phyloP scores from a whole-genome alignment of 2,888 invertebrate genomes.

The Polydrusus cervinus region DNA sequence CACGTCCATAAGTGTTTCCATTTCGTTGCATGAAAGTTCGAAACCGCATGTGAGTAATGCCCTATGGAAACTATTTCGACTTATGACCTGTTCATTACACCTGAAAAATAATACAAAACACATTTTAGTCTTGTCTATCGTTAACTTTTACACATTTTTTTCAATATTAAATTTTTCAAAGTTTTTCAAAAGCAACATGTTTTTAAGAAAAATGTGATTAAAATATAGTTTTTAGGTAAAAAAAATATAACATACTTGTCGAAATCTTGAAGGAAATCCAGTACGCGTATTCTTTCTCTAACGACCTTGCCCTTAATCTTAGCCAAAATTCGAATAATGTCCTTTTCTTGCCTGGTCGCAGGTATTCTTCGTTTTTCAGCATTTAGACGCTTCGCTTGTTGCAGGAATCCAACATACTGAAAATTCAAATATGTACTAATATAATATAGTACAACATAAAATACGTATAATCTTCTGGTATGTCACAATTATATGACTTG shows the following conservation, averaged over 20 bases:
- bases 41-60: constrained; percentile 80
- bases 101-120: constrained; percentile 49
- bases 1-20: constrained; percentile 82
- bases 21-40: constrained; percentile 78
- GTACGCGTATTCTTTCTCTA: constrained; percentile 78
- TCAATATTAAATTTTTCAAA: neutral
- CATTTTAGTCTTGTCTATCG: neutral
- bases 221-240: no score
- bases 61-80: constrained; percentile 81
- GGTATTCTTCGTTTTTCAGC: constrained; percentile 63
- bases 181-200: no score
- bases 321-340: constrained; percentile 82
- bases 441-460: no score
- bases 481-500: no score
- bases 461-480: no score
- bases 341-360: constrained; percentile 72
- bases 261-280: constrained; percentile 80
- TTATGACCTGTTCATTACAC: constrained; percentile 77
- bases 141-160: neutral
- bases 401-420: constrained; percentile 67
- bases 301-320: constrained; percentile 84
- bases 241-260: constrained; percentile 70
- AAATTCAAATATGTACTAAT: no score
- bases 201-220: no score
- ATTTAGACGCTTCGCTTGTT: constrained; percentile 68